phyloP scores from a whole-genome alignment of 2,888 invertebrate species.

The Trichopria drosophilae region DNA sequence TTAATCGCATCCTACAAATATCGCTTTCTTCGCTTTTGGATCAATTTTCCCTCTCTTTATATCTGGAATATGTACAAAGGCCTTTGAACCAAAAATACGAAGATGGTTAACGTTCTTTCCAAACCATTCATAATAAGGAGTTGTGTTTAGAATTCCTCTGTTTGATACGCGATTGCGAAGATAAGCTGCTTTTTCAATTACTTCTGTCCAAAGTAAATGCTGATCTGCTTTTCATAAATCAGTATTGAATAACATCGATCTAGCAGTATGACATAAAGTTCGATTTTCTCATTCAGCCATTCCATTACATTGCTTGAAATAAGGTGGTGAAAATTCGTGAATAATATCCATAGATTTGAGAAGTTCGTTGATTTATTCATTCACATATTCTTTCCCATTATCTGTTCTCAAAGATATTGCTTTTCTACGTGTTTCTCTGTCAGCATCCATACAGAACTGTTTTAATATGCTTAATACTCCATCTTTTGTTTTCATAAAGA shows the following conservation, averaged over 20 bases:
- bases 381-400: conserved; percentile 38
- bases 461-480: conserved; percentile 41
- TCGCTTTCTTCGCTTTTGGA: conserved; percentile 43
- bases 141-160: conserved; percentile 30
- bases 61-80: conserved; percentile 46
- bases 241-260: conserved; percentile 39
- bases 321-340: conserved; percentile 43
- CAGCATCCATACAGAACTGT: conserved; percentile 38
- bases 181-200: no score
- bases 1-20: conserved; percentile 49
- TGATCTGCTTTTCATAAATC: conserved; percentile 32
- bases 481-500: conserved; percentile 46
- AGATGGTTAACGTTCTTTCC: conserved; percentile 42
- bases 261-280: conserved; percentile 39
- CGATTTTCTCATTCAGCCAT: conserved; percentile 43
- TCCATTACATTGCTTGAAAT: conserved; percentile 50
- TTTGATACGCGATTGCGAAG: conserved; percentile 23
- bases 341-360: conserved; percentile 39
- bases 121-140: conserved; percentile 48
- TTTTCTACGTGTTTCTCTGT: conserved; percentile 37
- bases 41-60: conserved; percentile 46
- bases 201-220: conserved; percentile 21
- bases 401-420: conserved; percentile 38
- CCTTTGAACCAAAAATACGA: conserved; percentile 48
- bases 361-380: conserved; percentile 31